A percentile compares a stretch with the other conserved stretches of the same genome.
phyloP scores from a whole-genome alignment of 1,140 invertebrate genomes.

The Drosophila watanabei region DNA sequence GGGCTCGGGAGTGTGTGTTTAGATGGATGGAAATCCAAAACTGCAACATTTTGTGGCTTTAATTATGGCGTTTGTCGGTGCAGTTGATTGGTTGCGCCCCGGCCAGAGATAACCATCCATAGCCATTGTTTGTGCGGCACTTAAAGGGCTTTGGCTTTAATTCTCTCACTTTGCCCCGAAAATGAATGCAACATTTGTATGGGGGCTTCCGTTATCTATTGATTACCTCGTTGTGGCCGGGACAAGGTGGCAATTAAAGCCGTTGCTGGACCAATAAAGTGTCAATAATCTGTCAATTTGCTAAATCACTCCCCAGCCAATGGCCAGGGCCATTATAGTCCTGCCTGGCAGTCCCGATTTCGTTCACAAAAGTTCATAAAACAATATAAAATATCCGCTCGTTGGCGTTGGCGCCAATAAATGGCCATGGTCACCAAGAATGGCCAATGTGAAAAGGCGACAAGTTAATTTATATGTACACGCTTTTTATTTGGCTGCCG shows the following conservation, averaged over 20 bases:
- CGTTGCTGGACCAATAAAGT: conserved; percentile 61
- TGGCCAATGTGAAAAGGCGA: conserved; percentile 71
- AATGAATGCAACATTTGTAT: not conserved
- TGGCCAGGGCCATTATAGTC: conserved; percentile 51
- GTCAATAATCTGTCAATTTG: conserved; percentile 79
- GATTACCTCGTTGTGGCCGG: conserved; percentile 1
- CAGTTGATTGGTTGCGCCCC: conserved; percentile 29
- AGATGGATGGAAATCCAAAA: conserved; percentile 51
- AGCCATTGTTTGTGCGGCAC: conserved; percentile 8
- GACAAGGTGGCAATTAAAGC: conserved; percentile 45
- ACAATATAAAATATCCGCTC: conserved; percentile 71
- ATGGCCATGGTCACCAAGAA: conserved; percentile 59
- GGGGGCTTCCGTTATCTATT: conserved; percentile 3
- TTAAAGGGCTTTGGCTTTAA: conserved; percentile 5
- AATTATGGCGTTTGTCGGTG: conserved; percentile 57
- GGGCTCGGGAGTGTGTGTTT: conserved; percentile 22
- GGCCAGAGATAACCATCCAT: conserved; percentile 8
- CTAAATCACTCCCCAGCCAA: conserved; percentile 73
- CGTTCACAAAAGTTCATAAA: conserved; percentile 68
- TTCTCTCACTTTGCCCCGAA: not conserved
- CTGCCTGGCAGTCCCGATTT: conserved; percentile 28
- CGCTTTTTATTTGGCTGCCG: conserved; percentile 19
- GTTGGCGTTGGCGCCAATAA: conserved; percentile 26
- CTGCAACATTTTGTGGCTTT: conserved; percentile 68
- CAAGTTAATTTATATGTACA: conserved; percentile 74